Conservation (phyloP, 2,888 invertebrate genomes). For the Tipula unca region DNA sequence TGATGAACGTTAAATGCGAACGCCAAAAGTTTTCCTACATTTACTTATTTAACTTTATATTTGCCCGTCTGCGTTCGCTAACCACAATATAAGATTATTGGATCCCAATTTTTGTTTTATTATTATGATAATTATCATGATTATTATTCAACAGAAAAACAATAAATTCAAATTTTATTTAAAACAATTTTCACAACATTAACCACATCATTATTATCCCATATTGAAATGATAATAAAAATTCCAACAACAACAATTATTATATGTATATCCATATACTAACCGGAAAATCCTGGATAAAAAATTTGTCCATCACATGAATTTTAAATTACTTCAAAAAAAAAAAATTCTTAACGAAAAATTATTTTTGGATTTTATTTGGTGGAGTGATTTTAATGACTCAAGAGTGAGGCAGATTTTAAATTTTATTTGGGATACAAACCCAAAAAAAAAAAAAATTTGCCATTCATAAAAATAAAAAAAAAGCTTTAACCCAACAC, state of each 20-base stretch:
- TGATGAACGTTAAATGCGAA: not conserved
- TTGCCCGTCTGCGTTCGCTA: not conserved
- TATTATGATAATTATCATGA: not conserved
- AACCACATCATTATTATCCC: not conserved
- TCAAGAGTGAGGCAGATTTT: not conserved
- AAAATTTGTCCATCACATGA: not conserved
- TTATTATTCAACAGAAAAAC: not conserved
- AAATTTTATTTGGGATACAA: not conserved
- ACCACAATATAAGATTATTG: not conserved
- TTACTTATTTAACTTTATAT: not conserved
- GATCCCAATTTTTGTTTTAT: not conserved
- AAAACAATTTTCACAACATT: constrained; percentile 14
- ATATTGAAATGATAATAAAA: constrained; percentile 8
- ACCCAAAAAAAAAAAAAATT: not conserved
- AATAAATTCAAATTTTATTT: not conserved
- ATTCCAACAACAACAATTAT: not conserved
- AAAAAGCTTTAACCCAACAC: not conserved
- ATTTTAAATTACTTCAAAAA: not conserved
- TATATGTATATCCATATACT: not conserved
- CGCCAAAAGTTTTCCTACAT: not conserved
- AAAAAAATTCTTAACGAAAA: not conserved
- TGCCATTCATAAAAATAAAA: not conserved
- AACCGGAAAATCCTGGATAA: not conserved
- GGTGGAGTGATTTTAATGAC: constrained; percentile 14
- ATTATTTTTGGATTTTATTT: not conserved